These are phyloP conservation scores for Enteromius fasciolatus DNA, from an alignment of 2,797 vertebrate species.

Conservation along the genomic window DNA sequence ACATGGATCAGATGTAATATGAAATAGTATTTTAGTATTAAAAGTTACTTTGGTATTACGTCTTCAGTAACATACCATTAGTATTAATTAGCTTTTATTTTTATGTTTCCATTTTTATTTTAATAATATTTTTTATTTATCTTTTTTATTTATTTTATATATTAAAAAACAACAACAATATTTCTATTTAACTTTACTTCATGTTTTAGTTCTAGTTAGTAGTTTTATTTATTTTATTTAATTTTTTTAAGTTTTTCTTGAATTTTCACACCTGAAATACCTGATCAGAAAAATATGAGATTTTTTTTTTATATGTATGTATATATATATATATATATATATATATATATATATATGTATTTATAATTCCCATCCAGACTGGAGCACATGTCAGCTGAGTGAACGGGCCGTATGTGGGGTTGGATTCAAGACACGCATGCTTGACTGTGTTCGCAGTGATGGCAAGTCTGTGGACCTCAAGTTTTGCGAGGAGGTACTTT, in stretches of 20 bases:
- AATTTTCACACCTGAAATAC: neutral
- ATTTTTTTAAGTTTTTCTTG: neutral
- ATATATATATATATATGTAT: neutral
- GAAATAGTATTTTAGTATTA: neutral
- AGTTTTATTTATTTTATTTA: neutral
- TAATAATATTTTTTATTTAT: neutral
- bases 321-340: too few relatives aligned
- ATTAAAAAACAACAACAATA: neutral
- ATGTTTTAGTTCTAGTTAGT: neutral
- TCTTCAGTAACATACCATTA: neutral
- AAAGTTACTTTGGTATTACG: neutral
- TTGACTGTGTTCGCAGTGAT: slow-evolving; percentile 97
- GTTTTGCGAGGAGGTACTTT: slow-evolving; percentile 88
- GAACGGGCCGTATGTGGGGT: slow-evolving; percentile 92
- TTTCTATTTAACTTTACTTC: neutral
- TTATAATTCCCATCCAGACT: slow-evolving; percentile 79
- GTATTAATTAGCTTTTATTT: neutral
- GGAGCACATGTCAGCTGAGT: slow-evolving; percentile 98
- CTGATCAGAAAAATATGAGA: neutral
- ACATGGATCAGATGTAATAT: neutral
- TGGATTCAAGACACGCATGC: slow-evolving; percentile 95
- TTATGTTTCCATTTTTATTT: neutral
- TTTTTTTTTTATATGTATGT: neutral
- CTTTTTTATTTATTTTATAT: neutral
- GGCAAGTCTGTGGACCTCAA: slow-evolving; percentile 95